Conservation (phyloP, 2,888 invertebrate species). For the Lochmaea capreae region DNA sequence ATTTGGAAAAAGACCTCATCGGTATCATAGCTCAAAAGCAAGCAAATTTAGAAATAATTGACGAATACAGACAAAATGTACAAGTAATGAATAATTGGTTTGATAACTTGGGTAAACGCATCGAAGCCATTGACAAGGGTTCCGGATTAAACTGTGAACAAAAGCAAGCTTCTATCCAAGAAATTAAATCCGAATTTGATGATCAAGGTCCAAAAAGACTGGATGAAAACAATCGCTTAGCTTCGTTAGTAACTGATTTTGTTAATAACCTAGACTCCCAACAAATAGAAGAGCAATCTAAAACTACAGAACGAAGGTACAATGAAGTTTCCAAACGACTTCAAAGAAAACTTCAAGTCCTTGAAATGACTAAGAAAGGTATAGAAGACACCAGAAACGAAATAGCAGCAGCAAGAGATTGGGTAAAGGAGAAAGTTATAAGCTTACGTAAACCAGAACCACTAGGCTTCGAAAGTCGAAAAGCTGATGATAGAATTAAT, state of each 20-base stretch:
- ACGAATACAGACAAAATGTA: conserved; percentile 80
- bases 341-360: conserved; percentile 84
- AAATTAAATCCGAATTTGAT: conserved; percentile 80
- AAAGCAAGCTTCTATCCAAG: conserved; percentile 80
- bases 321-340: conserved; percentile 87
- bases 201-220: conserved; percentile 78
- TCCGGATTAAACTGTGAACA: conserved; percentile 84
- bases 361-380: conserved; percentile 86
- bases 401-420: conserved; percentile 81
- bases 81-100: conserved; percentile 86
- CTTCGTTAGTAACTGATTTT: conserved; percentile 79
- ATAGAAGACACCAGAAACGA: conserved; percentile 85
- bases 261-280: conserved; percentile 90
- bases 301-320: conserved; percentile 85
- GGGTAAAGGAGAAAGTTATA: conserved; percentile 81
- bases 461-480: conserved; percentile 81
- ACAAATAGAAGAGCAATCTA: conserved; percentile 89
- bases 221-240: conserved; percentile 77
- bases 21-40: conserved; percentile 82
- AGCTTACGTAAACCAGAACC: conserved; percentile 75
- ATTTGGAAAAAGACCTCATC: conserved; percentile 77
- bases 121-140: conserved; percentile 87
- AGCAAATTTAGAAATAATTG: conserved; percentile 79
- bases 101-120: conserved; percentile 81
- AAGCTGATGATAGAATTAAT: conserved; percentile 79